These are phyloP conservation scores for Cydia amplana DNA, from an alignment of 1,140 invertebrate species.

Conservation along the genomic window DNA sequence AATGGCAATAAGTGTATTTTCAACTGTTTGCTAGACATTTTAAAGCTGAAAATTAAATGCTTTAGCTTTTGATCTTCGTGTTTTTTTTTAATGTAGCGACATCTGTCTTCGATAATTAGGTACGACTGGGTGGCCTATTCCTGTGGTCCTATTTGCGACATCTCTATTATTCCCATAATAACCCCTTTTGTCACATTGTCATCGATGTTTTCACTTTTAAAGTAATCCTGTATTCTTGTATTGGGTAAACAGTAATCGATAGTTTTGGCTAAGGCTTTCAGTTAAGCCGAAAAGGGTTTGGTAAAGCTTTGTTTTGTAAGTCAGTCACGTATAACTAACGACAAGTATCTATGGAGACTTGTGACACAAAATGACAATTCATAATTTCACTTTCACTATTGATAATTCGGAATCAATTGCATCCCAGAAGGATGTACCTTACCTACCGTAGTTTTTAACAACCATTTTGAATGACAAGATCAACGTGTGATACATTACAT, in stretches of 20 bases:
- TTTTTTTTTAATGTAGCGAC: slow-evolving; percentile 38
- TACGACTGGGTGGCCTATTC: slow-evolving; percentile 59
- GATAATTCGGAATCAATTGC: background rate
- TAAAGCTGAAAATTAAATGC: background rate
- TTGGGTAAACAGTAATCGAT: slow-evolving; percentile 59
- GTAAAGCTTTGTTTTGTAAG: slow-evolving; percentile 13
- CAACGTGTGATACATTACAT: too few relatives aligned
- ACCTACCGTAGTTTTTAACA: too few relatives aligned
- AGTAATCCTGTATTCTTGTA: slow-evolving; percentile 56
- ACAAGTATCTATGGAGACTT: slow-evolving; percentile 1
- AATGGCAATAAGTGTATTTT: background rate
- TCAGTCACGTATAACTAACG: slow-evolving; percentile 11
- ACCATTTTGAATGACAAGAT: too few relatives aligned
- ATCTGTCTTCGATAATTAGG: slow-evolving; percentile 71
- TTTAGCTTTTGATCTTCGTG: background rate
- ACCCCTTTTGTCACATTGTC: slow-evolving; percentile 59
- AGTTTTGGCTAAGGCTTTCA: slow-evolving; percentile 42
- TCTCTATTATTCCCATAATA: slow-evolving; percentile 51
- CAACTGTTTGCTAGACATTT: background rate
- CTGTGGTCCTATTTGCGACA: slow-evolving; percentile 46
- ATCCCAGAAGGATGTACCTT: too few relatives aligned
- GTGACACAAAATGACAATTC: background rate
- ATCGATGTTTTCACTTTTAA: slow-evolving; percentile 70
- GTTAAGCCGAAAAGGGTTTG: slow-evolving; percentile 26
- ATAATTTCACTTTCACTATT: slow-evolving; percentile 4